Evolutionary conservation across 2,113 vertebrate species (phyloP), one percentile per base, ranked within the genome.

Genomic region (Rana temporaria): DNA sequence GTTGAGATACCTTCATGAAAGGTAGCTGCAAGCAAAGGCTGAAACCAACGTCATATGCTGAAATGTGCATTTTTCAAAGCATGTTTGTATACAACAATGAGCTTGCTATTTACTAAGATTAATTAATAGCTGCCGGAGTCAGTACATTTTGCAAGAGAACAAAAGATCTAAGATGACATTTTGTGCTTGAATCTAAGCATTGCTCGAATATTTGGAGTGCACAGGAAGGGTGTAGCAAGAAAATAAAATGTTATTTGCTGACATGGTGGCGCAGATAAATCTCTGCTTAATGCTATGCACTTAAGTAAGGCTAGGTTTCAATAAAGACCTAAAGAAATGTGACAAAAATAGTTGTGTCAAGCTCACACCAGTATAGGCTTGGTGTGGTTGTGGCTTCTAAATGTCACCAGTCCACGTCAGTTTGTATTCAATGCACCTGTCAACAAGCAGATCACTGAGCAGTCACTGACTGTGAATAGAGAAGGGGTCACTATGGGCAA

Each of bases 201-300:
- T 66, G 42, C 38, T 34, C 6, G 63, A 38, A 71, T 64, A 48
- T 38, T 71, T 84, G 7, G 62, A 64, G 60, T 16, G 66, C 55
- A 32, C 7, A 70, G 66, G 53, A 81, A 81, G 79, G 79, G 79
- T 52, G 79, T 34, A 71, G 79, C 32, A 19, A 72, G 16, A 38
- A 65, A 19, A 30, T 15, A 12, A 53, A 55, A 19, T 16, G 19
- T 53, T 78, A 63, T n/a, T 5, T 3, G 20, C 55, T 38, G 17
- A 55, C n/a, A 38, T 12, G 34, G 38, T 62, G 16, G 7, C 48
- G 16, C 24, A 55, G 56, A 30, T 52, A 72, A 0, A 17, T 6
- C 22, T 70, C 19, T 70, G 38, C 19, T 11, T 12, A 63, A 16
- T 42, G 6, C 6, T n/a, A 26, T 26, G 1, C 30, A 78, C n/a